Evolutionary conservation across 2,113 vertebrate species (phyloP).

Genomic region (Plotosus lineatus): DNA sequence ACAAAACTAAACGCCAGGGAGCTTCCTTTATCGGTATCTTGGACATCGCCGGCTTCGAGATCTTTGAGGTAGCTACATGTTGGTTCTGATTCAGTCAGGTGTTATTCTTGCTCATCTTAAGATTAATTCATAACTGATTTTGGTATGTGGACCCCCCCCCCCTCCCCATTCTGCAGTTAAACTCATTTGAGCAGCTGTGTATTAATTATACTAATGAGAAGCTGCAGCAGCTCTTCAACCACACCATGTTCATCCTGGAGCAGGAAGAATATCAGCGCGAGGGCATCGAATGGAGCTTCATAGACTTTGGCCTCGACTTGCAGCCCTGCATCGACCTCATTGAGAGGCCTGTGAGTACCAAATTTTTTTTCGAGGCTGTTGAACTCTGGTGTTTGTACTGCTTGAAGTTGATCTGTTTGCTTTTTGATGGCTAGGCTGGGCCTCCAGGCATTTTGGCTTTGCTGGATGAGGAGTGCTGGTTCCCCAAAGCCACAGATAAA

Average conservation of each 20-base stretch:
- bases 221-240: too few species aligned
- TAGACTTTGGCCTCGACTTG: too few species aligned
- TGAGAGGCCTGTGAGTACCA: constrained; percentile 28
- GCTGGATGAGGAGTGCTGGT: constrained; percentile 98
- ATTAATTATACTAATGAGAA: too few species aligned
- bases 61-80: constrained; percentile 83
- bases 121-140: too few species aligned
- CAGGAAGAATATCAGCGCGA: too few species aligned
- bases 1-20: constrained; percentile 97
- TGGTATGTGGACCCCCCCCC: too few species aligned
- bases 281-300: too few species aligned
- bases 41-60: constrained; percentile 98
- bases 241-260: too few species aligned
- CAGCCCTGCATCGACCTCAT: constrained; percentile 75
- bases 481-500: constrained; percentile 97
- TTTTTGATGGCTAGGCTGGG: constrained; percentile 74
- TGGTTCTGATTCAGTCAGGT: too few species aligned
- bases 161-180: too few species aligned
- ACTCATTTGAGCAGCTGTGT: too few species aligned
- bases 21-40: constrained; percentile 98
- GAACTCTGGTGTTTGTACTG: neutral
- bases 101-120: too few species aligned
- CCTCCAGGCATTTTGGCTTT: constrained; percentile 94
- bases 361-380: neutral
- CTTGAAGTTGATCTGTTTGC: neutral